phyloP scores from a whole-genome alignment of 2,797 vertebrate species.

The Crenichthys baileyi region DNA sequence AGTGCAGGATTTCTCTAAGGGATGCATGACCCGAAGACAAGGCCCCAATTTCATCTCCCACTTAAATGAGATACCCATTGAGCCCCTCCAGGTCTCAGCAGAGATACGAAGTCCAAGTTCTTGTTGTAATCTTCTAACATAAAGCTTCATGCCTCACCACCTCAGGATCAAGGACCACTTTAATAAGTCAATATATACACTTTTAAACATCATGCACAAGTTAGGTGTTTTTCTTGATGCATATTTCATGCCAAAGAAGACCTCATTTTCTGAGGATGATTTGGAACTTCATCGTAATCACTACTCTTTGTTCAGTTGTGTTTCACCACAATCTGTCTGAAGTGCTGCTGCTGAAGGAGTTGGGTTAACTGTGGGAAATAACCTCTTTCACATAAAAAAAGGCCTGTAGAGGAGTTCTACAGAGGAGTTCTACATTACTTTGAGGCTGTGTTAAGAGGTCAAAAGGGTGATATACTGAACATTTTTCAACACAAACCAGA shows the following conservation, averaged over 20 bases:
- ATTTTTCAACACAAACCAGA: background rate
- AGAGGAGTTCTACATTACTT: background rate
- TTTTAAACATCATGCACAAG: conserved; percentile 63
- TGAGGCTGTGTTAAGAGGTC: background rate
- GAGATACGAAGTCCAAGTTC: conserved; percentile 55
- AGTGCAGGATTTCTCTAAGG: conserved; percentile 69
- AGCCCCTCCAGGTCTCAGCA: conserved; percentile 56
- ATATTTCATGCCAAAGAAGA: conserved; percentile 14
- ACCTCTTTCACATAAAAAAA: conserved; percentile 9
- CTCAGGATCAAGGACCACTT: conserved; percentile 54
- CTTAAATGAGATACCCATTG: conserved; percentile 74
- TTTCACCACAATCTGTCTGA: conserved; percentile 13
- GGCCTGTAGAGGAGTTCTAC: no score
- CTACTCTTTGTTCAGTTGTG: background rate
- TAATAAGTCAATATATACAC: conserved; percentile 69
- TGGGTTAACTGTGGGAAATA: conserved; percentile 24
- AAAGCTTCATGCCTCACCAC: conserved; percentile 53
- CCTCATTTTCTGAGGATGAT: conserved; percentile 1
- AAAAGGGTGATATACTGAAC: background rate
- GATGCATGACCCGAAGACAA: conserved; percentile 62
- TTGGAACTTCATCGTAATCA: background rate
- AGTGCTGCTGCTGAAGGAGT: background rate
- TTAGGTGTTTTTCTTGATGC: conserved; percentile 43
- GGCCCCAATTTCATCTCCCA: conserved; percentile 69
- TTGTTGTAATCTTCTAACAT: conserved; percentile 64